These are phyloP conservation scores for Nansenia antarctica DNA, from an alignment of 2,113 vertebrate species.

Conservation along the genomic window DNA sequence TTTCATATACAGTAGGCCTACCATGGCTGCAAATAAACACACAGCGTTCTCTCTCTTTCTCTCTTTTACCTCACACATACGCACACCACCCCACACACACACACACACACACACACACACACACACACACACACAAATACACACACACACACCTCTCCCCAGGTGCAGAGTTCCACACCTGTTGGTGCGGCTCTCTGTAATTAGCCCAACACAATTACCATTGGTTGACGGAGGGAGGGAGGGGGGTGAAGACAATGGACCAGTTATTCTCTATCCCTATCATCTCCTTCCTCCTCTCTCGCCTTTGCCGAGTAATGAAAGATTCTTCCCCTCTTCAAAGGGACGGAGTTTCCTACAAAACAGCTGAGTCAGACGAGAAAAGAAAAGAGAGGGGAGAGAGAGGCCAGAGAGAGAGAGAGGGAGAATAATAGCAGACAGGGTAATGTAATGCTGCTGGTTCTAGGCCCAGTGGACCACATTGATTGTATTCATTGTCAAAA, in stretches of 20 bases:
- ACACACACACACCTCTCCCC: conserved; percentile 47
- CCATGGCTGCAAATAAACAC: conserved; percentile 41
- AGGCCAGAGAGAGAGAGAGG: conserved; percentile 8
- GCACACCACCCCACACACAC: too few species aligned
- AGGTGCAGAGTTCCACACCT: conserved; percentile 77
- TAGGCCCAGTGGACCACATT: conserved; percentile 66
- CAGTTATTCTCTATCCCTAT: conserved; percentile 75
- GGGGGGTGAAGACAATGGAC: conserved; percentile 70
- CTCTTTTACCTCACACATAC: not conserved
- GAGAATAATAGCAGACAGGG: conserved; percentile 10
- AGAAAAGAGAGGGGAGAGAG: conserved; percentile 34
- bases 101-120: not conserved
- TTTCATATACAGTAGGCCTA: not conserved
- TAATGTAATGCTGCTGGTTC: conserved; percentile 60
- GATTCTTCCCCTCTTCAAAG: conserved; percentile 81
- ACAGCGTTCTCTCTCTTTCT: conserved; percentile 39
- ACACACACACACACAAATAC: not conserved
- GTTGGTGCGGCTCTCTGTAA: conserved; percentile 76
- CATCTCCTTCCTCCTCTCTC: conserved; percentile 66
- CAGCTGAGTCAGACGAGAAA: conserved; percentile 78
- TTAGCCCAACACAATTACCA: conserved; percentile 66
- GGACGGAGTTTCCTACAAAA: conserved; percentile 76
- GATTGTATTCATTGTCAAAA: conserved; percentile 58
- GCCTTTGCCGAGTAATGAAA: conserved; percentile 78
- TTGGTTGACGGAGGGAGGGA: conserved; percentile 40